Evolutionary conservation across 1,140 invertebrate genomes (phyloP).

Genomic region (Papilio xuthus): DNA sequence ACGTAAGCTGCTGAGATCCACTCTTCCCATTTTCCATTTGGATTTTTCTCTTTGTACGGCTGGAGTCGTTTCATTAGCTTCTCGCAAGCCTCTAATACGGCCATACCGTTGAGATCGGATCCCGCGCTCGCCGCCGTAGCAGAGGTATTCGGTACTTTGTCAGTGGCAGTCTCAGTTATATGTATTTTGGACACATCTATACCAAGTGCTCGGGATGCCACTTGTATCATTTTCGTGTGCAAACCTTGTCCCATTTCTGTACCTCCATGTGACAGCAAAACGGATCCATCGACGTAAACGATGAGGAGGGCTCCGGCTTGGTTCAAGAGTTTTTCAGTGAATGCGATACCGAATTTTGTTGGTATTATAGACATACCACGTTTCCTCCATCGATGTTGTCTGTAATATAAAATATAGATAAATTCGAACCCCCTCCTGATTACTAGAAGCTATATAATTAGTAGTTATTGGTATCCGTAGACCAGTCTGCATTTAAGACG

Average conservation of each 20-base stretch:
- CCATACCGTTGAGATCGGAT: constrained; percentile 98
- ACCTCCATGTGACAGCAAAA: constrained; percentile 95
- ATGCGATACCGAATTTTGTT: constrained; percentile 95
- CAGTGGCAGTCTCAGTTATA: constrained; percentile 94
- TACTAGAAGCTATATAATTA: too few species aligned
- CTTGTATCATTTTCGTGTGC: constrained; percentile 97
- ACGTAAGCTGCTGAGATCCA: constrained; percentile 93
- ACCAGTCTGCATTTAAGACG: too few species aligned
- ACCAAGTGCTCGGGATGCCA: constrained; percentile 88
- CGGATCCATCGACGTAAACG: constrained; percentile 95
- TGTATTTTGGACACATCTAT: constrained; percentile 91
- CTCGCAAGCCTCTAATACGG: constrained; percentile 93
- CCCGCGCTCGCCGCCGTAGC: constrained; percentile 95
- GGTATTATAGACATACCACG: constrained; percentile 93
- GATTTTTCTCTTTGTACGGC: constrained; percentile 89
- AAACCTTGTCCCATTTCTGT: constrained; percentile 98
- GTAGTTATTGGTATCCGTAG: too few species aligned
- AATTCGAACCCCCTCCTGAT: background rate
- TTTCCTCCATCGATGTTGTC: constrained; percentile 92
- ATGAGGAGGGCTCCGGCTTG: constrained; percentile 95
- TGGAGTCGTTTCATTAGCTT: constrained; percentile 88
- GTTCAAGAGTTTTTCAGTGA: constrained; percentile 90
- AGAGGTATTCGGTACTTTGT: constrained; percentile 97
- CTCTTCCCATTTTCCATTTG: constrained; percentile 91
- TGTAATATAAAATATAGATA: constrained; percentile 70